phyloP scores from a whole-genome alignment of 2,113 vertebrate genomes.

The Pipra filicauda region DNA sequence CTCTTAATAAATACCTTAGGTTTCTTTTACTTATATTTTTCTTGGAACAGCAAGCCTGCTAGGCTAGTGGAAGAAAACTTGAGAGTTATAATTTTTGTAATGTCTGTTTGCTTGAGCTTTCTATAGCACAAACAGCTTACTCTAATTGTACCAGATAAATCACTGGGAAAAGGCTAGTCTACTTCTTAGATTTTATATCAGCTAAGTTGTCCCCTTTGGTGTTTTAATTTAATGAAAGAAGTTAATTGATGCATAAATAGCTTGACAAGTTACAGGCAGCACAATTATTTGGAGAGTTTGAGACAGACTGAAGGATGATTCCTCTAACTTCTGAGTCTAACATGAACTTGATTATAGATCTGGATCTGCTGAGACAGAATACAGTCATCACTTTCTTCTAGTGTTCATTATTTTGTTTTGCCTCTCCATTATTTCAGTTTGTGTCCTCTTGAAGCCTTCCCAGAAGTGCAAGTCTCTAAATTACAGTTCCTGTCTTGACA shows the following conservation, averaged over 20 bases:
- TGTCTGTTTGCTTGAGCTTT: background rate
- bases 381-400: background rate
- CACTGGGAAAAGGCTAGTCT: background rate
- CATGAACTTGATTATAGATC: background rate
- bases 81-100: background rate
- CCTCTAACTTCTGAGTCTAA: background rate
- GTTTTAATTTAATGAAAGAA: constrained; percentile 44
- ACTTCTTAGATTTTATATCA: background rate
- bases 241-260: constrained; percentile 45
- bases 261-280: background rate
- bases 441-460: background rate
- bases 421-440: constrained; percentile 1
- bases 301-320: background rate
- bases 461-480: background rate
- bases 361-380: background rate
- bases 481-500: background rate
- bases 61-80: background rate
- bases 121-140: background rate
- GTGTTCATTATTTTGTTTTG: constrained; percentile 21
- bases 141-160: constrained; percentile 8
- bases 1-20: background rate
- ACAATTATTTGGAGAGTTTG: background rate
- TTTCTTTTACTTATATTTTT: background rate
- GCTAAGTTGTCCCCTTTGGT: constrained; percentile 12
- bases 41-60: background rate